Percentiles rank a stretch among this genome's conserved stretches.
Conservation (phyloP, 2,113 vertebrate genomes). For the Ictalurus furcatus region DNA sequence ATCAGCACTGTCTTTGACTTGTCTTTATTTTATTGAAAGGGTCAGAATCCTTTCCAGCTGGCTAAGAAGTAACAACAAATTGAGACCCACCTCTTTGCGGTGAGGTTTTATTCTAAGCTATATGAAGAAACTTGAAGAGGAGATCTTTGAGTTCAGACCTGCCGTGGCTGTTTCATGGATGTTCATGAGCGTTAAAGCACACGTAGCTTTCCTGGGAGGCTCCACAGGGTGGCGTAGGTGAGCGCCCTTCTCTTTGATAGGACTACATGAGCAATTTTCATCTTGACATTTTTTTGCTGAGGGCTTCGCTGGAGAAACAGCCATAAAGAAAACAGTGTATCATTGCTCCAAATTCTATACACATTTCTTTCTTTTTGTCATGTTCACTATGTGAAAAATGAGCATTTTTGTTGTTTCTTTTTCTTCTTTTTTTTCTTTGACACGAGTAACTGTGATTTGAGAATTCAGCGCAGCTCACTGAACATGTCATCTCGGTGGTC, state of each 20-base stretch:
- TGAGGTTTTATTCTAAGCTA: slow-evolving; percentile 45
- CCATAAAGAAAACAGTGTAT: slow-evolving; percentile 39
- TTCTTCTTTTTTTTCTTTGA: slow-evolving; percentile 55
- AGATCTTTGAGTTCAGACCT: slow-evolving; percentile 64
- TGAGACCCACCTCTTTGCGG: slow-evolving; percentile 36
- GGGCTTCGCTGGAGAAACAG: slow-evolving; percentile 45
- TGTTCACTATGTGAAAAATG: slow-evolving; percentile 62
- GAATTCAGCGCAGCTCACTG: slow-evolving; percentile 71
- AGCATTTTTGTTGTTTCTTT: slow-evolving; percentile 51
- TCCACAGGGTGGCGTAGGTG: slow-evolving; percentile 44
- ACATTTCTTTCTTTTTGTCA: slow-evolving; percentile 54
- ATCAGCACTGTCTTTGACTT: slow-evolving; percentile 9
- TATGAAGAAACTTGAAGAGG: slow-evolving; percentile 64
- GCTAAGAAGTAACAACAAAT: slow-evolving; percentile 74
- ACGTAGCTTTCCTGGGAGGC: slow-evolving; percentile 48
- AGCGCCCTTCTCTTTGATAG: slow-evolving; percentile 51
- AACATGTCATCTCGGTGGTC: slow-evolving; percentile 55
- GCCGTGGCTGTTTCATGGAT: slow-evolving; percentile 58
- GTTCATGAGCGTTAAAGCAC: slow-evolving; percentile 54
- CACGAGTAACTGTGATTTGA: slow-evolving; percentile 66
- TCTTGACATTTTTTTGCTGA: slow-evolving; percentile 42
- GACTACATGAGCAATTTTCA: slow-evolving; percentile 39
- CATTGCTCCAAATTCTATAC: slow-evolving; percentile 55
- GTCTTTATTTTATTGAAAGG: slow-evolving; percentile 65
- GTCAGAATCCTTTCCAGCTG: slow-evolving; percentile 79